Evolutionary conservation across 2,888 invertebrate genomes (phyloP).

Genomic region (Taphrorychus bicolor): DNA sequence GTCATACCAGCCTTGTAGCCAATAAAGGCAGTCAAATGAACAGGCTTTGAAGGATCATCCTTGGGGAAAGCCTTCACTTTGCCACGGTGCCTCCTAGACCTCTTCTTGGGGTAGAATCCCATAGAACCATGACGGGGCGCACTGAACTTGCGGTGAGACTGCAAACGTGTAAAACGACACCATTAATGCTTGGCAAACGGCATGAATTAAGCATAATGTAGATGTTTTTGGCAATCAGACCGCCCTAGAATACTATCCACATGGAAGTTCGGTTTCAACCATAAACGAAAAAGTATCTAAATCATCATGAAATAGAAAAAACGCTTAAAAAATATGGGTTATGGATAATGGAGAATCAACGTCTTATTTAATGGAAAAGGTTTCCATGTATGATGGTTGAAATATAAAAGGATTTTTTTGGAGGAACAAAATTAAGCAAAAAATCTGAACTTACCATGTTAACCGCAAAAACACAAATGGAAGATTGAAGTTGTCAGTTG

Average conservation of each 20-base stretch:
- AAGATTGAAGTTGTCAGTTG: constrained; percentile 9
- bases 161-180: constrained; percentile 52
- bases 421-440: constrained; percentile 9
- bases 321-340: not conserved
- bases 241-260: constrained; percentile 77
- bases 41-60: constrained; percentile 95
- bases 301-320: constrained; percentile 66
- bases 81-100: constrained; percentile 94
- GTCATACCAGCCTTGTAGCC: constrained; percentile 99
- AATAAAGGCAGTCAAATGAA: constrained; percentile 96
- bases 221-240: constrained; percentile 65
- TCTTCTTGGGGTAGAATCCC: constrained; percentile 99
- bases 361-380: not conserved
- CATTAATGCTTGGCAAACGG: no score
- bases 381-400: not conserved
- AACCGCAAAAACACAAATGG: constrained; percentile 37
- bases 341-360: not conserved
- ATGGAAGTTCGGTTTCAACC: constrained; percentile 69
- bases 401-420: constrained; percentile 4
- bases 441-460: constrained; percentile 33
- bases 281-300: constrained; percentile 66
- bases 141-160: constrained; percentile 99
- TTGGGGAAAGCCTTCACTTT: constrained; percentile 99
- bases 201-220: not conserved
- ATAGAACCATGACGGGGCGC: constrained; percentile 99